Evolutionary conservation across 1,140 invertebrate species (phyloP), one percentile per base, ranked within the genome.

Genomic region (Calliphora vicina): DNA sequence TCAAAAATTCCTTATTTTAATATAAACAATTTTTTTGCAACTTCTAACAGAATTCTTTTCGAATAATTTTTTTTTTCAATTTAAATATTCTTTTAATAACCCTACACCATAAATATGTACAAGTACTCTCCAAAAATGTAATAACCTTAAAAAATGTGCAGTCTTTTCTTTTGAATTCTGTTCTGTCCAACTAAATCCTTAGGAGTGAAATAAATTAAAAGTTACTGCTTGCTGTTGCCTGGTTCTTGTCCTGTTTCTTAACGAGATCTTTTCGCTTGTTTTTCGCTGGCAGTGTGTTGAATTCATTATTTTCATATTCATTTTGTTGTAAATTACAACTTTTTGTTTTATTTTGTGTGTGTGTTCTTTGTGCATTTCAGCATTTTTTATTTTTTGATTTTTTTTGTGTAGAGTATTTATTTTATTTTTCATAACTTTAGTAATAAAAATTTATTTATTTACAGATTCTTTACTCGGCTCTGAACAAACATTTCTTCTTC

Each of bases 401-500:
- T 35, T 10, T 35, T 35, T 29, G 2, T 35, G 10, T 8, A 35
- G 10, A 1, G 10, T 8, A 8, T 35, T 1, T 35, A 5, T 35
- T 57, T 23, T 67, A 10, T 67, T 67, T 67, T 67, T 23, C 61
- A 67, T 67, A 67, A 67, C 61, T 67, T 67, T 67, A 67, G 61
- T 67, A 67, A 67, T 67, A 67, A 67, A 67, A 67, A 67, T 67
- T 23, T 23, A 67, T 67, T 67, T 67, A 67, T 67, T 67, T 67
- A 25, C 61, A 67, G 61, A 67, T 67, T 67, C 20, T 25, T 67
- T 23, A 10, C 61, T 67, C n/a, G 17, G 61, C 12, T 67, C 20
- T 67, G 9, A 67, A 67, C 61, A 67, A 67, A 20, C 61, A 1
- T 67, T 67, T 17, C 45, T 57, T 57, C n/a, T n/a, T 13, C 50